Evolutionary conservation across 2,888 invertebrate genomes (phyloP).

Genomic region (Netelia fuscicornis): DNA sequence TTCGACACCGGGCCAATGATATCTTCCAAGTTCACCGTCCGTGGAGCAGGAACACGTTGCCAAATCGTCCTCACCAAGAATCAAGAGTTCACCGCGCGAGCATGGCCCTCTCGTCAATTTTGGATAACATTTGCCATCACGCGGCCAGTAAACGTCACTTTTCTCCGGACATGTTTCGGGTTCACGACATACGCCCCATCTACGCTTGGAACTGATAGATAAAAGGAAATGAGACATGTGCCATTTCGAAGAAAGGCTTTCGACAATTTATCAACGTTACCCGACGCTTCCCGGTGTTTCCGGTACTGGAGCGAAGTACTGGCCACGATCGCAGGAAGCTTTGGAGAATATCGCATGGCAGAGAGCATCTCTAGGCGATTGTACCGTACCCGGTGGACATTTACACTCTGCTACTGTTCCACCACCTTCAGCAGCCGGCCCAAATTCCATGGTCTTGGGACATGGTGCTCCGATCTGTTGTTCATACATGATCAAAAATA

Average conservation of each 20-base stretch:
- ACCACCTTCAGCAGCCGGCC: slow-evolving; percentile 87
- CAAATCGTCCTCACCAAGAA: slow-evolving; percentile 87
- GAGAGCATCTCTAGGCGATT: slow-evolving; percentile 88
- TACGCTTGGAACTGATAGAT: slow-evolving; percentile 86
- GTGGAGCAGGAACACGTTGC: slow-evolving; percentile 89
- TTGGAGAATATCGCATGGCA: slow-evolving; percentile 91
- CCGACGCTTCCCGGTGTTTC: slow-evolving; percentile 79
- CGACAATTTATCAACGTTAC: slow-evolving; percentile 66
- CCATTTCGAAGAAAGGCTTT: neutral
- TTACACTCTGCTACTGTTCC: slow-evolving; percentile 91
- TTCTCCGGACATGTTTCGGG: slow-evolving; percentile 88
- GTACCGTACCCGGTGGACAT: slow-evolving; percentile 93
- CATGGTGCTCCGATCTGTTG: slow-evolving; percentile 90
- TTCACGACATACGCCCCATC: slow-evolving; percentile 91
- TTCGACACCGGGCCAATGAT: slow-evolving; percentile 87
- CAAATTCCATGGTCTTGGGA: slow-evolving; percentile 93
- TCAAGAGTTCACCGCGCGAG: slow-evolving; percentile 90
- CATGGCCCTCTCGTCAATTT: slow-evolving; percentile 91
- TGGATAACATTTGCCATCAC: slow-evolving; percentile 91
- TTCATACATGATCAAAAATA: slow-evolving; percentile 35
- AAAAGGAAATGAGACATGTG: slow-evolving; percentile 72
- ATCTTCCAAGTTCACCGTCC: slow-evolving; percentile 85
- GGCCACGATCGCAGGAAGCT: slow-evolving; percentile 90
- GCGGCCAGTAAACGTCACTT: slow-evolving; percentile 91
- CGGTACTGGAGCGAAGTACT: slow-evolving; percentile 91